Conservation (phyloP, 2,888 invertebrate species). For the Holacanthella duospinosa region DNA sequence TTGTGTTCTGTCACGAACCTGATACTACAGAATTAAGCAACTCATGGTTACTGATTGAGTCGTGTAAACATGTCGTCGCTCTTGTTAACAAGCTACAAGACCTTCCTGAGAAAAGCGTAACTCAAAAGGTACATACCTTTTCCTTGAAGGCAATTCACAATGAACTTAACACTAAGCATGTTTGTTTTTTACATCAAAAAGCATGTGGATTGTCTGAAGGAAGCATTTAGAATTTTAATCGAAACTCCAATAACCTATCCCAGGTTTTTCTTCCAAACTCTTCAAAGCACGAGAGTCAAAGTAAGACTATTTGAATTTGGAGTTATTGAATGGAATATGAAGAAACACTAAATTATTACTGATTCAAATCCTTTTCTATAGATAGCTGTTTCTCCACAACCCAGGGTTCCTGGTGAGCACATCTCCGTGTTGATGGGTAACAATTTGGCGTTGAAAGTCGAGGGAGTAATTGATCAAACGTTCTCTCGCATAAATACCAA, state of each 20-base stretch:
- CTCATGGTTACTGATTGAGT: conserved; percentile 28
- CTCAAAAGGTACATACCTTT: conserved; percentile 43
- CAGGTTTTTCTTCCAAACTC: conserved; percentile 69
- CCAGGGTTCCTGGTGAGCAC: conserved; percentile 66
- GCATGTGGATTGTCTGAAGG: conserved; percentile 41
- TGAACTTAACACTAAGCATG: not conserved
- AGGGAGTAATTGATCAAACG: conserved; percentile 71
- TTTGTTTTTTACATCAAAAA: conserved; percentile 21
- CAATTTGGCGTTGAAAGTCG: conserved; percentile 81
- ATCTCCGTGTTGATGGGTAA: conserved; percentile 72
- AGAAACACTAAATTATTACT: not conserved
- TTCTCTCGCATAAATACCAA: conserved; percentile 13
- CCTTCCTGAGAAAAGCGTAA: conserved; percentile 40
- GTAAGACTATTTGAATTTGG: conserved; percentile 39
- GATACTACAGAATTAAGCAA: conserved; percentile 21
- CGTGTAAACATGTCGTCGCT: conserved; percentile 28
- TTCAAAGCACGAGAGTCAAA: conserved; percentile 71
- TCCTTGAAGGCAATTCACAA: not conserved
- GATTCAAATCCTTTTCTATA: conserved; percentile 36
- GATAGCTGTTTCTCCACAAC: conserved; percentile 69
- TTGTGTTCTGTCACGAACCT: conserved; percentile 23
- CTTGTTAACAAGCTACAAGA: conserved; percentile 18
- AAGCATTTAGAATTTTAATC: conserved; percentile 46
- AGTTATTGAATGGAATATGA: not conserved
- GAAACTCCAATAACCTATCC: conserved; percentile 59